These are phyloP conservation scores for Panthera uncia DNA, from an alignment of 2,113 vertebrate species.

Conservation along the genomic window DNA sequence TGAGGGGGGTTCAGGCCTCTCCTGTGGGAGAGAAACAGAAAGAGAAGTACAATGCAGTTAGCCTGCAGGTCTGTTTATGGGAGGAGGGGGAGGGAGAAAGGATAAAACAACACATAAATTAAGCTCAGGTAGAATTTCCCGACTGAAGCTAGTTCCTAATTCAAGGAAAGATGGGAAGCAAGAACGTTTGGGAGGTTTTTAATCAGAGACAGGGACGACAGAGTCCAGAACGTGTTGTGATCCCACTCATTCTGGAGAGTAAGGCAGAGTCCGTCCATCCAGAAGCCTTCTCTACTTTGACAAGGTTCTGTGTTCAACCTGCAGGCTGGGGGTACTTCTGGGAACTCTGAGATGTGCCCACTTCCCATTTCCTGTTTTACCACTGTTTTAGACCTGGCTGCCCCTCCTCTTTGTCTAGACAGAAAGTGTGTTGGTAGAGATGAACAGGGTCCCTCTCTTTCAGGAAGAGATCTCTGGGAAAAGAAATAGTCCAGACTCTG, in stretches of 20 bases:
- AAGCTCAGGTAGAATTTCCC: background rate
- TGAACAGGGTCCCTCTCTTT: background rate
- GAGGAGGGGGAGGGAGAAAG: background rate
- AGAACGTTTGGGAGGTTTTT: background rate
- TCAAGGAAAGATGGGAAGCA: background rate
- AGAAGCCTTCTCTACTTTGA: background rate
- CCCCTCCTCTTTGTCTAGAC: background rate
- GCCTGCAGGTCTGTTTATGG: background rate
- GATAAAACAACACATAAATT: background rate
- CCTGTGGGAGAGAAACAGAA: conserved; percentile 80
- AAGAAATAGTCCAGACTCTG: background rate
- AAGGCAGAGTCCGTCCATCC: background rate
- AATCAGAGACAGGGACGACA: background rate
- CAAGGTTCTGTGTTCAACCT: background rate
- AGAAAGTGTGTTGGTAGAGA: background rate
- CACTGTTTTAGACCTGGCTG: background rate
- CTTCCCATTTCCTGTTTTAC: background rate
- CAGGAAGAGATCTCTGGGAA: conserved; percentile 14
- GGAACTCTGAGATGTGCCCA: background rate
- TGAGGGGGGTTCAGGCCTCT: conserved; percentile 95
- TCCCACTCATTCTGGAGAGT: background rate
- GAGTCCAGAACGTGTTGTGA: background rate
- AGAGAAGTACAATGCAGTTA: background rate
- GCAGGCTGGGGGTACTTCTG: background rate
- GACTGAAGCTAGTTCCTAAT: background rate